These are phyloP conservation scores for Eublepharis macularius DNA, from an alignment of 2,113 vertebrate genomes.

Conservation along the genomic window DNA sequence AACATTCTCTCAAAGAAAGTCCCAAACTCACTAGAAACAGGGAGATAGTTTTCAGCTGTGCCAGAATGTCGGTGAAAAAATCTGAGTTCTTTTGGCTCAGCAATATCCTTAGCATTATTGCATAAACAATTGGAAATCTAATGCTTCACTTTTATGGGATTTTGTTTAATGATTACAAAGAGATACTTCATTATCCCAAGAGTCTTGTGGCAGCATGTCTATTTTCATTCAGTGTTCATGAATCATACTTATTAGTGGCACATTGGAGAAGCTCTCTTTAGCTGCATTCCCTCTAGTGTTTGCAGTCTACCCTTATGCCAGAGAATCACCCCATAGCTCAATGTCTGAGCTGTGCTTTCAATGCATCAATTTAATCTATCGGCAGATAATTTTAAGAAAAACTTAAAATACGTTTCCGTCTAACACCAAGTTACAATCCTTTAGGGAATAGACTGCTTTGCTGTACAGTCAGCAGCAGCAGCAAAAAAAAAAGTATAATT, in stretches of 20 bases:
- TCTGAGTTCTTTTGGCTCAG: not conserved
- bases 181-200: not conserved
- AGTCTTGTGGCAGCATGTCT: slow-evolving; percentile 7
- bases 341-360: slow-evolving; percentile 3
- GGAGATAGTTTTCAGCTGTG: not conserved
- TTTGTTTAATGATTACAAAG: not conserved
- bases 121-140: not conserved
- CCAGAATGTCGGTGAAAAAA: not conserved
- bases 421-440: slow-evolving; percentile 16
- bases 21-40: not conserved
- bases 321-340: not conserved
- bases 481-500: slow-evolving; percentile 29
- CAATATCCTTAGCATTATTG: not conserved
- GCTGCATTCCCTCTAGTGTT: not conserved
- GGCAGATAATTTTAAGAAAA: not conserved
- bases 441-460: slow-evolving; percentile 18
- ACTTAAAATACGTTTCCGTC: not conserved
- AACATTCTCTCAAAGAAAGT: not conserved
- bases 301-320: not conserved
- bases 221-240: not conserved
- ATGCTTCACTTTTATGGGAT: not conserved
- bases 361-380: slow-evolving; percentile 28
- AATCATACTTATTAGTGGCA: slow-evolving; percentile 19
- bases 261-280: not conserved
- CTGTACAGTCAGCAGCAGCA: slow-evolving; percentile 36